Conservation (phyloP, 2,113 vertebrate species). For the Dissostichus mawsoni region DNA sequence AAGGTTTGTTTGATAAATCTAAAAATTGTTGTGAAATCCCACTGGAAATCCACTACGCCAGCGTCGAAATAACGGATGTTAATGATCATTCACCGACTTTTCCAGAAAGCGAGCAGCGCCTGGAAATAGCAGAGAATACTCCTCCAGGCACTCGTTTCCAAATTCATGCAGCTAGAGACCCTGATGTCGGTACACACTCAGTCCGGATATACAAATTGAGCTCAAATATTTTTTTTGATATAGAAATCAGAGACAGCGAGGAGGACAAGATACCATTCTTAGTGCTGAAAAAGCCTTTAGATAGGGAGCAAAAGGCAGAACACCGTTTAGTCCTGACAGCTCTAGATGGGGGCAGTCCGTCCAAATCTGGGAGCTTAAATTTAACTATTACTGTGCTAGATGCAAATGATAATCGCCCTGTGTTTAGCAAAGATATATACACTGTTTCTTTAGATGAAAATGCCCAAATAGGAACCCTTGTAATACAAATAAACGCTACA, state of each 20-base stretch:
- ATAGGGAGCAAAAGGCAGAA: conserved; percentile 69
- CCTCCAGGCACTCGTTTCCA: conserved; percentile 74
- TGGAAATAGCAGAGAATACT: conserved; percentile 71
- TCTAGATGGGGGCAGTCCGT: conserved; percentile 75
- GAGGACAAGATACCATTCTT: conserved; percentile 76
- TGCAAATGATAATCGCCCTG: conserved; percentile 75
- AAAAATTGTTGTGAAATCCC: conserved; percentile 81
- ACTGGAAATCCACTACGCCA: conserved; percentile 80
- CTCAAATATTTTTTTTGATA: conserved; percentile 62
- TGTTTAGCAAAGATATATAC: conserved; percentile 74
- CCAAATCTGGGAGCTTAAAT: conserved; percentile 70
- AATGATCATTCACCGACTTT: conserved; percentile 77
- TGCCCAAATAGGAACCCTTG: conserved; percentile 38
- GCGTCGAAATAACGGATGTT: conserved; percentile 77
- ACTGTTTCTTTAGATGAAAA: conserved; percentile 74
- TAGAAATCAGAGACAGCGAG: conserved; percentile 69
- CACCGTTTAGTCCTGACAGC: conserved; percentile 74
- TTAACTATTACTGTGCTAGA: conserved; percentile 75
- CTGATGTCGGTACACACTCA: conserved; percentile 59
- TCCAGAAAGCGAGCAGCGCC: conserved; percentile 64
- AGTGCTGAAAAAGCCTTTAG: conserved; percentile 68
- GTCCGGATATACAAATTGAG: conserved; percentile 65
- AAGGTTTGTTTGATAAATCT: conserved; percentile 74
- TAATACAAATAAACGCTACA: conserved; percentile 70
- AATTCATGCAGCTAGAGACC: conserved; percentile 72